Percentiles rank a stretch among this genome's conserved stretches.
Evolutionary conservation across 2,113 vertebrate genomes (phyloP).

Genomic region (Silurus asotus): DNA sequence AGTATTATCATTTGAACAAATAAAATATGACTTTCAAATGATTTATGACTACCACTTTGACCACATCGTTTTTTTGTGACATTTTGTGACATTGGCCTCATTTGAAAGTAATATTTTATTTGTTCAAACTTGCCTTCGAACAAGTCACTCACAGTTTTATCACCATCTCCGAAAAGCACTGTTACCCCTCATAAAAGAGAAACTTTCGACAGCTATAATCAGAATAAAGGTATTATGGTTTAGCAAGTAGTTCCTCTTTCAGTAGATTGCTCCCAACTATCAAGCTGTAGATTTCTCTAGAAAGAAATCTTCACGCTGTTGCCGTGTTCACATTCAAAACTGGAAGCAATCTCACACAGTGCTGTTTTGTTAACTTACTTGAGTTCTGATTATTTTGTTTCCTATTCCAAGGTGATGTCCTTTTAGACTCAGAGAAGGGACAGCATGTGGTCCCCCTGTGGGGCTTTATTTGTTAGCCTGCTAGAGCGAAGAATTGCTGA

Average conservation of each 20-base stretch:
- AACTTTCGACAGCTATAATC: background rate
- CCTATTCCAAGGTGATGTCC: constrained; percentile 62
- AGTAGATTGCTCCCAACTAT: background rate
- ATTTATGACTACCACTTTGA: too few relatives aligned
- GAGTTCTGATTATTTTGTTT: constrained; percentile 41
- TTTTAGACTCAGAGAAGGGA: constrained; percentile 63
- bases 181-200: background rate
- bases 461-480: constrained; percentile 70
- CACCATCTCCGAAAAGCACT: background rate
- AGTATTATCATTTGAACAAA: too few relatives aligned
- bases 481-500: constrained; percentile 73
- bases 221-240: background rate
- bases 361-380: constrained; percentile 32
- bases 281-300: background rate
- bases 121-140: background rate
- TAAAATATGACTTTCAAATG: too few relatives aligned
- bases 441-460: constrained; percentile 54
- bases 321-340: constrained; percentile 9
- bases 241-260: background rate
- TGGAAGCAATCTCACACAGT: constrained; percentile 11
- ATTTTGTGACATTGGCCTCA: too few relatives aligned
- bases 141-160: background rate
- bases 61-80: too few relatives aligned
- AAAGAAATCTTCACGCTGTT: background rate
- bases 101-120: too few relatives aligned